Evolutionary conservation across 2,113 vertebrate species (phyloP).

Genomic region (Rafetus swinhoei): DNA sequence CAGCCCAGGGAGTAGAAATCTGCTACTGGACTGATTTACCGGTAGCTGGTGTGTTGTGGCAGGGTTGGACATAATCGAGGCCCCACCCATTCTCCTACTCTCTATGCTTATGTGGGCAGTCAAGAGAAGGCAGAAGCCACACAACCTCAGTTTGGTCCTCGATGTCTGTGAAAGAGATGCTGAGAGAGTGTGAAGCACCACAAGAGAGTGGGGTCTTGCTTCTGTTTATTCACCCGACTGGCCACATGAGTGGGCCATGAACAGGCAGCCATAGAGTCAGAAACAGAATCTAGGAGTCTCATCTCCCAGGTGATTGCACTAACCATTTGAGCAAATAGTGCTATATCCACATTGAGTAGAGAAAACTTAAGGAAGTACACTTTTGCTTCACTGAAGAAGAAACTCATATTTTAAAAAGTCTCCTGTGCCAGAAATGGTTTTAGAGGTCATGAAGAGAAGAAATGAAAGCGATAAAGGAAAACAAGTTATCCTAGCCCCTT

Average conservation of each 20-base stretch:
- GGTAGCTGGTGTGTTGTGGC: accelerated
- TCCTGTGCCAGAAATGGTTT: background rate
- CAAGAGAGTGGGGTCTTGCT: background rate
- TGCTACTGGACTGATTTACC: background rate
- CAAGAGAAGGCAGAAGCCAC: background rate
- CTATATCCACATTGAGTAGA: accelerated
- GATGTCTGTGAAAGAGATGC: background rate
- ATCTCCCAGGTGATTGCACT: background rate
- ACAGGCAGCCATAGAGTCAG: background rate
- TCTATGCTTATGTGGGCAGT: accelerated
- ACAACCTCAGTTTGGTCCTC: background rate
- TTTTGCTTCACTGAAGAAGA: background rate
- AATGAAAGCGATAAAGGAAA: background rate
- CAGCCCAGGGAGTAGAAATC: background rate
- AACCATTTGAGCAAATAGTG: background rate
- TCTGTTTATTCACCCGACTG: background rate
- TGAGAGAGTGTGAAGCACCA: background rate
- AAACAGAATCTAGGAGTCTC: background rate
- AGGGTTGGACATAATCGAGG: background rate
- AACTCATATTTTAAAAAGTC: background rate
- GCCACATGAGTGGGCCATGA: background rate
- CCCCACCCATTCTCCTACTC: background rate
- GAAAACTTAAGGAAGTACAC: background rate
- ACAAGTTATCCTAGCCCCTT: accelerated
- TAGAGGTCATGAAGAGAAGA: background rate